Evolutionary conservation across 1,140 invertebrate genomes (phyloP).

Genomic region (Aricia agestis): DNA sequence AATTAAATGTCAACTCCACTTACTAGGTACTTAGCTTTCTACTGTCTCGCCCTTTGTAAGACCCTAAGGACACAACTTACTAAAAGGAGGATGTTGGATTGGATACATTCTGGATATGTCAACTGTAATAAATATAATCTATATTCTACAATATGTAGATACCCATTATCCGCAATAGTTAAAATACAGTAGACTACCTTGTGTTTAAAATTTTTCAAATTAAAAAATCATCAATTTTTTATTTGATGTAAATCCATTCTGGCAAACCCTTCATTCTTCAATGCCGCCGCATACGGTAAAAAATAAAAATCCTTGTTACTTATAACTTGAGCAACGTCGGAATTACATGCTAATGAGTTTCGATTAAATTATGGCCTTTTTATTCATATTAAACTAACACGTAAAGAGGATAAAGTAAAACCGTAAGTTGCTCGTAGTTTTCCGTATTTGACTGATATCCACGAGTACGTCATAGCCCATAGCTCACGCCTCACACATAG

Average conservation of each 20-base stretch:
- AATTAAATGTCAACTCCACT: too few species aligned
- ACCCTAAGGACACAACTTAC: too few species aligned
- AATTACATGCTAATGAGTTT: background rate
- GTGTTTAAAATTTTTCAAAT: too few species aligned
- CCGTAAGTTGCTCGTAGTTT: background rate
- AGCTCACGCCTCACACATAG: background rate
- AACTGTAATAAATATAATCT: too few species aligned
- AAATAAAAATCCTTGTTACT: background rate
- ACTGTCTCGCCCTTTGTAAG: too few species aligned
- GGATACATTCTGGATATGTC: too few species aligned
- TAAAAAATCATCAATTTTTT: too few species aligned
- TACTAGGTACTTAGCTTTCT: too few species aligned
- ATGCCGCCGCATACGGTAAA: background rate
- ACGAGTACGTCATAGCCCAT: background rate
- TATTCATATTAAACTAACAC: background rate
- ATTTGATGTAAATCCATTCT: background rate
- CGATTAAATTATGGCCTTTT: conserved; percentile 1
- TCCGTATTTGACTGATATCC: background rate
- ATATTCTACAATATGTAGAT: too few species aligned
- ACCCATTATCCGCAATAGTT: too few species aligned
- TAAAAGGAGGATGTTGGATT: too few species aligned
- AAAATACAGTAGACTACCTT: too few species aligned
- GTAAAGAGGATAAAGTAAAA: background rate
- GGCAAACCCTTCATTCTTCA: background rate
- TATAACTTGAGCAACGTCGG: background rate